Percentiles rank a stretch among this genome's conserved stretches.
These are phyloP conservation scores for Drosophila pachea DNA, from an alignment of 1,140 invertebrate species.

Conservation along the genomic window DNA sequence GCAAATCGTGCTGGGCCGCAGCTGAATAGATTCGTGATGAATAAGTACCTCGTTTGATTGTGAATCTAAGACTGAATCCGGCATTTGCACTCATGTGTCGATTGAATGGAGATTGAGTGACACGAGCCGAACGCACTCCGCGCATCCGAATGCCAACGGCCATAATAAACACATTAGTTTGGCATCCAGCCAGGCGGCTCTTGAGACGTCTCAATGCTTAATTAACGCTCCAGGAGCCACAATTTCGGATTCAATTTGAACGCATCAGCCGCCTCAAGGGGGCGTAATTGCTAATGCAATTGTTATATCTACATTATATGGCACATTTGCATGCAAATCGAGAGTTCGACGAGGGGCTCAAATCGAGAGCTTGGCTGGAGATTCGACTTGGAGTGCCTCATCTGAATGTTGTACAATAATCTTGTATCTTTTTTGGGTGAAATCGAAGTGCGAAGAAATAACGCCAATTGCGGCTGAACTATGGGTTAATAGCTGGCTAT, in stretches of 20 bases:
- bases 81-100: conserved; percentile 13
- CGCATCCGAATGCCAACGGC: background rate
- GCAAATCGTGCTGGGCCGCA: conserved; percentile 3
- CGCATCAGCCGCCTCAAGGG: background rate
- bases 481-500: conserved; percentile 8
- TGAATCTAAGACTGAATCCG: background rate
- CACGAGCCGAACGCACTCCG: conserved; percentile 6
- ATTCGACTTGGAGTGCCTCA: background rate
- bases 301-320: conserved; percentile 8
- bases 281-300: conserved; percentile 15
- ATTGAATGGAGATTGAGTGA: conserved; percentile 5
- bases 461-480: conserved; percentile 3
- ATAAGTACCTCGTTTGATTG: background rate
- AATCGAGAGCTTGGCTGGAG: background rate
- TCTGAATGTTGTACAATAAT: background rate
- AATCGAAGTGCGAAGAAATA: background rate
- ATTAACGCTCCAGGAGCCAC: conserved; percentile 21
- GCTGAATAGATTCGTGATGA: background rate
- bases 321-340: conserved; percentile 14
- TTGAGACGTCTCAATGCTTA: conserved; percentile 10
- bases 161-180: conserved; percentile 19
- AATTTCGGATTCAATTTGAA: conserved; percentile 15
- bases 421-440: background rate
- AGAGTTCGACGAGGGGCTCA: background rate
- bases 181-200: background rate